phyloP scores from a whole-genome alignment of 37 sponge, comb jelly and placozoan species.

The Geodia barretti region DNA sequence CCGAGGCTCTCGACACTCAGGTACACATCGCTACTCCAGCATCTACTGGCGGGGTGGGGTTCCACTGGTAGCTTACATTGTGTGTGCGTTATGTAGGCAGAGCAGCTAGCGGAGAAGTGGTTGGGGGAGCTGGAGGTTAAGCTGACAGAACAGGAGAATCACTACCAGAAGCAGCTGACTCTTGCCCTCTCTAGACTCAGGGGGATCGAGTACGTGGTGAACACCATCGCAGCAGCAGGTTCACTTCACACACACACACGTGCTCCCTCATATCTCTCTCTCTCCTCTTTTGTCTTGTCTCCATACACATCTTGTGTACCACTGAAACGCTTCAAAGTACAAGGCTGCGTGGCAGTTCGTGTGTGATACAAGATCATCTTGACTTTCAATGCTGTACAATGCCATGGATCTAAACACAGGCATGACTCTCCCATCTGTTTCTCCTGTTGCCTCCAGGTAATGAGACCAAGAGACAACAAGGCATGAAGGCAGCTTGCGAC shows the following conservation, averaged over 20 bases:
- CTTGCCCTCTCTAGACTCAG: conserved; percentile 38
- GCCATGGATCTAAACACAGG: no score
- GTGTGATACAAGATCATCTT: no score
- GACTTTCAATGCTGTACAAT: no score
- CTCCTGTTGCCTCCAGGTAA: conserved; percentile 30
- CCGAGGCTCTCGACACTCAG: conserved; percentile 35
- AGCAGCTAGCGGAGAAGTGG: conserved; percentile 40
- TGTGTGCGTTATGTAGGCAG: conserved; percentile 5
- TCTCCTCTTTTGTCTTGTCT: no score
- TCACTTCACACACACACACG: neutral
- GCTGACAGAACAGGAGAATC: conserved; percentile 32
- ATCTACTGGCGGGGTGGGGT: no score
- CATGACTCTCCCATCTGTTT: no score
- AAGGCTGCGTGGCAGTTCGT: no score
- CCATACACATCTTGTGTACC: no score
- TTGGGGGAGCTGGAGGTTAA: conserved; percentile 11
- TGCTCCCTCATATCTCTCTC: neutral
- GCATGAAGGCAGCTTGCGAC: conserved; percentile 64
- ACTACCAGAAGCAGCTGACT: conserved; percentile 59
- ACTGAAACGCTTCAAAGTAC: no score
- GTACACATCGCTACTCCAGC: no score
- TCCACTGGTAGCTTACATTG: no score
- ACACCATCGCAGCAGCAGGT: conserved; percentile 57
- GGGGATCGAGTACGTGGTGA: conserved; percentile 73
- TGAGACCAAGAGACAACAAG: conserved; percentile 47